Conservation (phyloP, 2,113 vertebrate species). For the Ardeotis arabs region DNA sequence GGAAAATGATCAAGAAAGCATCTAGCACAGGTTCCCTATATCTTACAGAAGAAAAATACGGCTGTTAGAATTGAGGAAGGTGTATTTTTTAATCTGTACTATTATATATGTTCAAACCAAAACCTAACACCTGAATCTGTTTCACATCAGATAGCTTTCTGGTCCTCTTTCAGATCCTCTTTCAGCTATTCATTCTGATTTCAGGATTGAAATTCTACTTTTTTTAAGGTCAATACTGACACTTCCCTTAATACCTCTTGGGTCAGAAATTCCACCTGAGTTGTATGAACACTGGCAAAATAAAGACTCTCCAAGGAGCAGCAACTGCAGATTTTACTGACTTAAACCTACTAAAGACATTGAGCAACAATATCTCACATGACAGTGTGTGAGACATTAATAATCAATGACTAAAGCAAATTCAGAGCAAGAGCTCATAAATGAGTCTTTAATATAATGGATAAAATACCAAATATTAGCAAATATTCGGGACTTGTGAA, state of each 20-base stretch:
- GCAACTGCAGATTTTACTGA: background rate
- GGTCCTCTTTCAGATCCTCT: background rate
- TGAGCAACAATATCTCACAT: background rate
- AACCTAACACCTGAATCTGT: background rate
- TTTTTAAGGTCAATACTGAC: background rate
- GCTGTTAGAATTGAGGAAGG: background rate
- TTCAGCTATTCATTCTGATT: background rate
- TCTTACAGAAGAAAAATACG: background rate
- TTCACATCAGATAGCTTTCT: background rate
- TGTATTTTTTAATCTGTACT: background rate
- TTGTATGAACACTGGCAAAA: background rate
- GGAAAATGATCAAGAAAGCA: background rate
- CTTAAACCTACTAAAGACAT: background rate
- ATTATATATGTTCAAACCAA: background rate
- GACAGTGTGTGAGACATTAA: background rate
- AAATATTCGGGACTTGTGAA: background rate
- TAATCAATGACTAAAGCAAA: background rate
- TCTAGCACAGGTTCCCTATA: background rate
- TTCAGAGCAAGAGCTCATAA: background rate
- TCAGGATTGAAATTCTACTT: background rate
- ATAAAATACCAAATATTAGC: background rate
- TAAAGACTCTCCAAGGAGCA: background rate
- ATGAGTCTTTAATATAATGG: background rate
- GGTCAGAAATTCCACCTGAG: background rate
- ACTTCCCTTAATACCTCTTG: background rate